Percentiles rank a stretch among this genome's conserved stretches.
phyloP scores from a whole-genome alignment of 1,140 invertebrate species.

The Sycophaga agraensis region DNA sequence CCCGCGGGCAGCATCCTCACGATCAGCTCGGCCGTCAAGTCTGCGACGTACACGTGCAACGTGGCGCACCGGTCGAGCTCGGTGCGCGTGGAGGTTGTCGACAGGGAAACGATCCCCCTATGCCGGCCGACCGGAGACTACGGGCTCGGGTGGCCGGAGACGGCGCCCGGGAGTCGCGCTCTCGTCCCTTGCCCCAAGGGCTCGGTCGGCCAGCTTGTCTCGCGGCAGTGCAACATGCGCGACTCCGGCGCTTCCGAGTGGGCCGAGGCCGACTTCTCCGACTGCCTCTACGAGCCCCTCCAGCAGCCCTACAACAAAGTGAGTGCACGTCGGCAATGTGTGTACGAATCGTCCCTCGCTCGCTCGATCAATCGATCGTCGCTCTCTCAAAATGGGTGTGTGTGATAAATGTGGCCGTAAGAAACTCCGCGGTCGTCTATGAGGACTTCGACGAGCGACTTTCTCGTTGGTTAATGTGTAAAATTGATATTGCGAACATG shows the following conservation, averaged over 20 bases:
- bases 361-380: no score
- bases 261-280: slow-evolving; percentile 73
- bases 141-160: slow-evolving; percentile 63
- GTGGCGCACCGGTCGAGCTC: slow-evolving; percentile 61
- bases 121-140: slow-evolving; percentile 55
- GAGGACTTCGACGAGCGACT: no score
- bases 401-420: no score
- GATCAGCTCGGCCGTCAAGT: slow-evolving; percentile 72
- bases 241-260: slow-evolving; percentile 67
- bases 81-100: slow-evolving; percentile 65
- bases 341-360: no score
- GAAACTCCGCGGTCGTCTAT: no score
- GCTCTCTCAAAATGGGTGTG: no score
- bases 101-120: slow-evolving; percentile 60
- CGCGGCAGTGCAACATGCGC: slow-evolving; percentile 62
- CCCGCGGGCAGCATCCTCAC: slow-evolving; percentile 77
- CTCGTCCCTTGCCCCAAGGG: slow-evolving; percentile 62
- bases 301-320: slow-evolving; percentile 67
- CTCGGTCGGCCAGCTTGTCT: slow-evolving; percentile 57
- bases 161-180: slow-evolving; percentile 63
- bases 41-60: slow-evolving; percentile 65
- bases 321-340: no score
- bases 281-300: slow-evolving; percentile 68
- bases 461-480: no score
- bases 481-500: no score